Evolutionary conservation across 92 coral and sea anemone species (phyloP).

Genomic region (Porites divaricata): DNA sequence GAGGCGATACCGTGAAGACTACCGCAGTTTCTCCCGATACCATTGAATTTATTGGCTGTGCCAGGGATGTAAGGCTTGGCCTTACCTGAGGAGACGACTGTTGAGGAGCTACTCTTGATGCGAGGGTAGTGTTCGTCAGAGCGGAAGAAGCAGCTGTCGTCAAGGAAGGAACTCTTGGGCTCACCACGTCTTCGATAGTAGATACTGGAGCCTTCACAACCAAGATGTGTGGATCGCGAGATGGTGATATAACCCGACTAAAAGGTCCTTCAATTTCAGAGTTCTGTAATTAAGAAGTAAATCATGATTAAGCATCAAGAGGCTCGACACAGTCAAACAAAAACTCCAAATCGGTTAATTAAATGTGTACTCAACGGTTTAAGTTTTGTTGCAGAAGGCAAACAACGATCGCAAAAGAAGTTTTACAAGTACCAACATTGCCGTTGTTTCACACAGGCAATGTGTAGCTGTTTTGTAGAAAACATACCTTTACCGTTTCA

Average conservation of each 20-base stretch:
- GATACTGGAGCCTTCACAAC: background rate
- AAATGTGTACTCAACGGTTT: no score
- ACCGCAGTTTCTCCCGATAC: slow-evolving; percentile 1
- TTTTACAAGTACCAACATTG: no score
- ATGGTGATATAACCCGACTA: slow-evolving; percentile 2
- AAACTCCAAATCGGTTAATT: no score
- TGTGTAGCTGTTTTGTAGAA: background rate
- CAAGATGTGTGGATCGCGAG: background rate
- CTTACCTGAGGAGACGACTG: background rate
- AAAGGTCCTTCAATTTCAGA: slow-evolving; percentile 2
- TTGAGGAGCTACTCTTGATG: background rate
- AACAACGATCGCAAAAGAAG: no score
- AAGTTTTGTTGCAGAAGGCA: no score
- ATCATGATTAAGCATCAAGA: no score
- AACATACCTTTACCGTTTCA: slow-evolving; percentile 3
- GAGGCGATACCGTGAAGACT: slow-evolving; percentile 23
- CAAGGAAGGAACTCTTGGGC: background rate
- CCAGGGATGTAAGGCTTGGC: background rate
- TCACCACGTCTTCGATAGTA: background rate
- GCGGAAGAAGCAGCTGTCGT: background rate
- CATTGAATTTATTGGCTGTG: background rate
- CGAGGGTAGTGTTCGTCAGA: background rate
- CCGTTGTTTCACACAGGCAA: no score
- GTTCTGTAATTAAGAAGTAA: background rate
- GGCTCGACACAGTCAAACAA: no score